Conservation (phyloP, 2,888 invertebrate genomes). For the Thereva nobilitata region DNA sequence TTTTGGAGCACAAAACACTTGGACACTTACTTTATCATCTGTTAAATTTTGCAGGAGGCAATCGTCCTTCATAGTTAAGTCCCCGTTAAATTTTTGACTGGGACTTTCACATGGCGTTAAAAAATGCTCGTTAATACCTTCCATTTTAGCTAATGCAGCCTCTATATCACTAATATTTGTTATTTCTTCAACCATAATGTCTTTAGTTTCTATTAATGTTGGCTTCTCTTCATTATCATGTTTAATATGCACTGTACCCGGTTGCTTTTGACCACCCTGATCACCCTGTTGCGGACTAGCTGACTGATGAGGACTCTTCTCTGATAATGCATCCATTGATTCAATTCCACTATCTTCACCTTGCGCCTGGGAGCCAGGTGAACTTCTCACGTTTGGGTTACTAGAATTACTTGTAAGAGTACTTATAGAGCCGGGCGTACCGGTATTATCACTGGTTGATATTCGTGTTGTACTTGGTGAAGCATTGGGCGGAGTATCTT, state of each 20-base stretch:
- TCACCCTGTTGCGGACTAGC: constrained; percentile 66
- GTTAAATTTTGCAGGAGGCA: constrained; percentile 39
- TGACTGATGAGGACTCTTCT: constrained; percentile 88
- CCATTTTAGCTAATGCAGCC: constrained; percentile 73
- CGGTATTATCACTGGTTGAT: constrained; percentile 16
- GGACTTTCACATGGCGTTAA: constrained; percentile 45
- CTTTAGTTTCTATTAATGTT: constrained; percentile 36
- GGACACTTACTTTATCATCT: constrained; percentile 46
- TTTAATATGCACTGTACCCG: constrained; percentile 42
- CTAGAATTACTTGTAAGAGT: constrained; percentile 33
- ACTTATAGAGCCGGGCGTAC: constrained; percentile 32
- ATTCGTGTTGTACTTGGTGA: constrained; percentile 9
- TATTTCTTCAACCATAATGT: constrained; percentile 54
- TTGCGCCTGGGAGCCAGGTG: constrained; percentile 63
- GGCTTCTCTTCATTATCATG: constrained; percentile 32
- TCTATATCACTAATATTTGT: constrained; percentile 69
- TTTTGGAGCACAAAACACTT: constrained; percentile 36
- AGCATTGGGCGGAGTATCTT: constrained; percentile 12
- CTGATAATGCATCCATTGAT: constrained; percentile 91
- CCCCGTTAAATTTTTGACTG: constrained; percentile 30
- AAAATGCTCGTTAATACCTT: constrained; percentile 55
- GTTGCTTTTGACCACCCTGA: constrained; percentile 18
- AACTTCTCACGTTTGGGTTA: constrained; percentile 50
- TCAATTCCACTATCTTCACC: constrained; percentile 92
- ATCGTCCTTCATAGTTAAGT: constrained; percentile 46